Base-by-base conservation (phyloP, 2,113 vertebrate genomes). In the Cephalopterus ornatus region DNA sequence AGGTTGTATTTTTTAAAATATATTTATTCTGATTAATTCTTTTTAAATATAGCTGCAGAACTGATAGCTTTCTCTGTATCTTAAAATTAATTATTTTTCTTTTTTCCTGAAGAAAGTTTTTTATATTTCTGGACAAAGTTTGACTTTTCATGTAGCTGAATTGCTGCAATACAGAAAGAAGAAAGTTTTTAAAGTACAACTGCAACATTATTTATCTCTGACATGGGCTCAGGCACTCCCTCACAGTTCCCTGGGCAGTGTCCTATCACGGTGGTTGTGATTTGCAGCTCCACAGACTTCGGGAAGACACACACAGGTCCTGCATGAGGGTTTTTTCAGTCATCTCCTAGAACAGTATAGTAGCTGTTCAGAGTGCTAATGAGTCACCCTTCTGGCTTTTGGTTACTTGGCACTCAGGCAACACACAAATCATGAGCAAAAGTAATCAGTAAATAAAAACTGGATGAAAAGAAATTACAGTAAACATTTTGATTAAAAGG, bases 401-500 rank as follows among this genome's bases (percentile, higher is more conserved):
- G 56, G 61, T 63, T 96, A 70, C 46, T 86, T 76, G 91, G 79
- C 50, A 81, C 39, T 71, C 66, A 61, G 46, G 55, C 52, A 86
- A 37, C 23, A 86, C 3, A 14, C 35, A 83, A 84, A 63, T 71
- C 49, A 47, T 42, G 52, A 81, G 83, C 22, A 82, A 85, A 93
- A 92, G 23, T 35, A 94, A 92, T 89, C 68, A 65, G 37, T 52
- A 37, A 93, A 61, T 61, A 74, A 92, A 37, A 65, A 61, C 4
- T 17, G 32, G n/a, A 72, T 75, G 49, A 70, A 88, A 86, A 92
- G 52, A 59, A 91, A 42, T 23, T 10, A 18, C 75, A 78, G 44
- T 61, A 53, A 78, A 61, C 0, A 0, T 79, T 96, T 87, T 87
- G 85, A 95, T 95, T 92, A 93, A 94, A 96, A 96, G 92, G 92